phyloP scores from a whole-genome alignment of 2,797 vertebrate species.

The Cynodonichthys magdalenae region DNA sequence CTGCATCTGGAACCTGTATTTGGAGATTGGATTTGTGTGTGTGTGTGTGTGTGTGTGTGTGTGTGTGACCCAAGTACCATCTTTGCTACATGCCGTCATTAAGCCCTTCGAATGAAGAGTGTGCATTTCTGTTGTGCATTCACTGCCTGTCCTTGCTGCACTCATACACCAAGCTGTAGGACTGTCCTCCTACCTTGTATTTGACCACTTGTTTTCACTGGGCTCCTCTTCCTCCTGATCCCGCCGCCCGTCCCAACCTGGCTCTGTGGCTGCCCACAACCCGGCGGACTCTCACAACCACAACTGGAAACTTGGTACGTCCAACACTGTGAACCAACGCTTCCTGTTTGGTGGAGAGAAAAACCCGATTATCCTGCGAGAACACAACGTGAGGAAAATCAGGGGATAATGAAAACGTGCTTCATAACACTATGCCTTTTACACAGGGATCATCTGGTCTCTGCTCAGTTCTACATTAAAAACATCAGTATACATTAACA shows the following conservation, averaged over 20 bases:
- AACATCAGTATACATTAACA: slow-evolving; percentile 27
- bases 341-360: slow-evolving; percentile 38
- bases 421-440: slow-evolving; percentile 67
- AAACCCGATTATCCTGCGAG: slow-evolving; percentile 35
- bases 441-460: slow-evolving; percentile 37
- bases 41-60: slow-evolving; percentile 44
- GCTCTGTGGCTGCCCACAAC: slow-evolving; percentile 52
- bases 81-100: slow-evolving; percentile 43
- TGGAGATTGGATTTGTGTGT: slow-evolving; percentile 49
- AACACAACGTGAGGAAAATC: slow-evolving; percentile 38
- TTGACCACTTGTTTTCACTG: slow-evolving; percentile 23
- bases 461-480: slow-evolving; percentile 40
- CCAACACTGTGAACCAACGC: slow-evolving; percentile 32
- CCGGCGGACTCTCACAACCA: slow-evolving; percentile 31
- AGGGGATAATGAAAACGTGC: slow-evolving; percentile 43
- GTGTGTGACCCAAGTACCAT: slow-evolving; percentile 48
- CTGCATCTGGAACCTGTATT: slow-evolving; percentile 44
- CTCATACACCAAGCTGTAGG: slow-evolving; percentile 53
- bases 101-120: slow-evolving; percentile 45
- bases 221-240: slow-evolving; percentile 35
- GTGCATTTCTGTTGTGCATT: slow-evolving; percentile 51
- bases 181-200: slow-evolving; percentile 53
- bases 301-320: slow-evolving; percentile 22
- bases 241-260: slow-evolving; percentile 36
- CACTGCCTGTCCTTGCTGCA: slow-evolving; percentile 57